These are phyloP conservation scores for Thermophis baileyi DNA, from an alignment of 2,113 vertebrate species.

Conservation along the genomic window DNA sequence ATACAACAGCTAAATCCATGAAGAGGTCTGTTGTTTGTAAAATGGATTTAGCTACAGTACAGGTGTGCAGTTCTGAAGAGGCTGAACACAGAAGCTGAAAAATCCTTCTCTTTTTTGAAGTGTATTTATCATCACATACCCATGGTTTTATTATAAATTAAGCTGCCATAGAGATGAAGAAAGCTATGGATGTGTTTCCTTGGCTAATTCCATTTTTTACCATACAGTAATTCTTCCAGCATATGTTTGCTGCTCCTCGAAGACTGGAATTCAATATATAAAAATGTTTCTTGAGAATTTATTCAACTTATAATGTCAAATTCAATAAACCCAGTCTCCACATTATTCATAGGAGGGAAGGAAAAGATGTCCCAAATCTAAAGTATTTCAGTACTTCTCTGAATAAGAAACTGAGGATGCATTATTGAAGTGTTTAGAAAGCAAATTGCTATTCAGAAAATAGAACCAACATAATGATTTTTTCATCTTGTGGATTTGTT, in stretches of 20 bases:
- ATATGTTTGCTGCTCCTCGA: conserved; percentile 41
- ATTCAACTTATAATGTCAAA: conserved; percentile 56
- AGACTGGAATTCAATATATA: conserved; percentile 54
- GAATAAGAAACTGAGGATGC: conserved; percentile 60
- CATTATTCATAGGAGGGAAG: conserved; percentile 44
- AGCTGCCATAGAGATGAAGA: conserved; percentile 1
- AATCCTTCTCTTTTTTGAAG: conserved; percentile 19
- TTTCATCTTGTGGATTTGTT: conserved; percentile 65
- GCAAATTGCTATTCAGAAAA: conserved; percentile 64
- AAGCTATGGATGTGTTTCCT: conserved; percentile 12
- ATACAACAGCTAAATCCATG: not conserved
- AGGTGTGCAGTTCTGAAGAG: not conserved
- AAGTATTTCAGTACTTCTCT: conserved; percentile 27
- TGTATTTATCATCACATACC: conserved; percentile 9
- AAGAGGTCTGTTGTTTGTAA: not conserved
- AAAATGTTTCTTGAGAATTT: conserved; percentile 47
- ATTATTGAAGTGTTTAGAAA: conserved; percentile 60
- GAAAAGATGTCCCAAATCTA: conserved; percentile 47
- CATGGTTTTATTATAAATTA: conserved; percentile 2
- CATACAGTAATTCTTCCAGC: conserved; percentile 4
- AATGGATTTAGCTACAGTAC: not conserved
- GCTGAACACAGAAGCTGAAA: not conserved
- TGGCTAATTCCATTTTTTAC: conserved; percentile 11
- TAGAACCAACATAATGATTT: conserved; percentile 62
- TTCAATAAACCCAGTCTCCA: conserved; percentile 47